Percentiles rank a stretch among this genome's conserved stretches.
Evolutionary conservation across 2,888 invertebrate species (phyloP).

Genomic region (Cheilosia vulpina): DNA sequence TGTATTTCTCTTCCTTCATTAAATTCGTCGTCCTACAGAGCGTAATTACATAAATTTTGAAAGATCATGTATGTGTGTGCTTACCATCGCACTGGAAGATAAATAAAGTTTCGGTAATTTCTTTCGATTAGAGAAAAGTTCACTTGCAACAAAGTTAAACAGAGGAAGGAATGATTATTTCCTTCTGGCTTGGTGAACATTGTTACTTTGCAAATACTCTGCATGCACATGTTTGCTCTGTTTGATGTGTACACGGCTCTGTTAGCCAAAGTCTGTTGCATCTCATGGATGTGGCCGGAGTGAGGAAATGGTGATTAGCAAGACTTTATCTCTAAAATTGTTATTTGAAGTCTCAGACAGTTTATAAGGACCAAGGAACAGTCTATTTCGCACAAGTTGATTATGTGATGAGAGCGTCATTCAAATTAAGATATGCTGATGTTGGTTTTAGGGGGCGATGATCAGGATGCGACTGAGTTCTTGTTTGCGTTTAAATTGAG

Average conservation of each 20-base stretch:
- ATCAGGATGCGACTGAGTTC: not conserved
- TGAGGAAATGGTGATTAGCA: conserved; percentile 37
- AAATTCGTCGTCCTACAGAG: conserved; percentile 18
- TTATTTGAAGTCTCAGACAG: conserved; percentile 54
- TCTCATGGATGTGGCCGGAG: not conserved
- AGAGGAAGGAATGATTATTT: conserved; percentile 44
- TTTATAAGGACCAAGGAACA: conserved; percentile 32
- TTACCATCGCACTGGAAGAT: conserved; percentile 41
- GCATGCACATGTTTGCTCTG: conserved; percentile 23
- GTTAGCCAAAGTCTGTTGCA: not conserved
- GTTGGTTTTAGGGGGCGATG: conserved; percentile 18
- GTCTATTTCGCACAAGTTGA: conserved; percentile 51
- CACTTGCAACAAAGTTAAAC: conserved; percentile 40
- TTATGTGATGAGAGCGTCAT: conserved; percentile 70
- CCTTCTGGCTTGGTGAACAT: conserved; percentile 52
- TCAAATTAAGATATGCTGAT: conserved; percentile 73
- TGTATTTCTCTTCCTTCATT: conserved; percentile 3
- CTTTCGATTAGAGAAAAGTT: conserved; percentile 70
- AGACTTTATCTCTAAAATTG: conserved; percentile 63
- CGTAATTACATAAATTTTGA: conserved; percentile 67
- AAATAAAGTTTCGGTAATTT: conserved; percentile 73
- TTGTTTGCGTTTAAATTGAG: no score
- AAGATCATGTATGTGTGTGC: not conserved
- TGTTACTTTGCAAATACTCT: conserved; percentile 63
- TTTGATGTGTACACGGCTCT: conserved; percentile 26